Base-by-base conservation (phyloP, 2,797 vertebrate species). In the Sebastes baramenuke region DNA sequence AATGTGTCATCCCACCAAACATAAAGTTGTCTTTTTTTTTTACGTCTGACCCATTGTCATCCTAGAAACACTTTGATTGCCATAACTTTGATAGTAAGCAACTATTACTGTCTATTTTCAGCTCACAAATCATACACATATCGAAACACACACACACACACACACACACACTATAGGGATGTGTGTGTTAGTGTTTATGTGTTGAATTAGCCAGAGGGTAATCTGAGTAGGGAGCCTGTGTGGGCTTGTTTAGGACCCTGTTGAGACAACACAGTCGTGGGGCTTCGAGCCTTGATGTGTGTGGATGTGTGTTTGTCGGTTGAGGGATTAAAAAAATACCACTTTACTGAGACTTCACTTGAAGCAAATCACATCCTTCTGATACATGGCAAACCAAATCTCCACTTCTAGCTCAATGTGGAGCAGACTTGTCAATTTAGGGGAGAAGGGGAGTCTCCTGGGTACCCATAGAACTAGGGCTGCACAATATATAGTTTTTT, bases 241-340 rank as follows among this genome's bases (percentile, higher is more conserved):
- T 78, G 69, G 84, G 52, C 86, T 86, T 86, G 88, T 86, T 84
- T 16, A 68, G 60, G 71, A 81, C 66, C 55, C 67, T 69, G 75
- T 27, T 68, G 30, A 72, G 62, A 68, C 80, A 81, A 83, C 67
- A 85, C 52, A 75, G 64, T 16, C 75, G 54, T 67, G 25, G 74
- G 42, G 66, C 79, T 73, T 71, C 16, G 18, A 73, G 38, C 24
- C 36, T 59, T 55, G 38, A n/a, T 79, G 54, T 70, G 54, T 29
- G n/a, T 70, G 6, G 67, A 62, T 81, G 22, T 67, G 55, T 81
- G n/a, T 64, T 12, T 67, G 8, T 72, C 3, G 12, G 24, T 58
- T 10, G 52, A 22, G n/a, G 52, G n/a, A 54, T 54, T 54, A 22
- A 54, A 54, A 52, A 54, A 54, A 54, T n/a, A n/a, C 9, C 55